Percentiles rank a stretch among this genome's conserved stretches.
These are phyloP conservation scores for Choristoneura fumiferana DNA, from an alignment of 1,140 invertebrate genomes.

Conservation along the genomic window DNA sequence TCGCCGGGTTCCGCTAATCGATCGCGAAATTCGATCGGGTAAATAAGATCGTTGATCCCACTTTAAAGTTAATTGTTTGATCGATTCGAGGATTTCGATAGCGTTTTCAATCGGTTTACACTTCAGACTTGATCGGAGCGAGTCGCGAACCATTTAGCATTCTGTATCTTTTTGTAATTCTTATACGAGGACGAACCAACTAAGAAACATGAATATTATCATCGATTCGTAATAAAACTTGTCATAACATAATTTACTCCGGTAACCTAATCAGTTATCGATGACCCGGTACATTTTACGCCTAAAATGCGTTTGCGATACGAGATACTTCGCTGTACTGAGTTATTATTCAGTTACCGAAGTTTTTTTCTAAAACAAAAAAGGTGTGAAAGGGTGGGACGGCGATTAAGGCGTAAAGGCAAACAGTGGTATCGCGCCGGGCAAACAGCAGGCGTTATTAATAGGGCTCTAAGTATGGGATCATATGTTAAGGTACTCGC, in stretches of 20 bases:
- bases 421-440: conserved; percentile 58
- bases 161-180: no score
- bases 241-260: no score
- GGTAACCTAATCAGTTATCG: conserved; percentile 5
- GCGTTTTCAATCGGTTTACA: conserved; percentile 26
- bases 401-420: conserved; percentile 43
- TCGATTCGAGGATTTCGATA: conserved; percentile 42
- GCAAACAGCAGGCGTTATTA: conserved; percentile 61
- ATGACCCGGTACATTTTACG: not conserved
- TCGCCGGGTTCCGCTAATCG: not conserved
- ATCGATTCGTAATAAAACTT: no score
- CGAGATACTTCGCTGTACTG: not conserved
- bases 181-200: no score
- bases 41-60: conserved; percentile 67
- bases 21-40: conserved; percentile 48
- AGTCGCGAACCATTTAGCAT: no score
- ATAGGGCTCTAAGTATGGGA: conserved; percentile 43
- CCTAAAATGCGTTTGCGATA: conserved; percentile 10
- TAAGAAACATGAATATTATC: no score
- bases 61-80: conserved; percentile 59
- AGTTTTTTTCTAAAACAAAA: not conserved
- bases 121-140: not conserved
- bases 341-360: conserved; percentile 9
- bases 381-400: conserved; percentile 8
- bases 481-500: conserved; percentile 32